phyloP scores from a whole-genome alignment of 2,888 invertebrate species.

The Priocnemis perturbator region DNA sequence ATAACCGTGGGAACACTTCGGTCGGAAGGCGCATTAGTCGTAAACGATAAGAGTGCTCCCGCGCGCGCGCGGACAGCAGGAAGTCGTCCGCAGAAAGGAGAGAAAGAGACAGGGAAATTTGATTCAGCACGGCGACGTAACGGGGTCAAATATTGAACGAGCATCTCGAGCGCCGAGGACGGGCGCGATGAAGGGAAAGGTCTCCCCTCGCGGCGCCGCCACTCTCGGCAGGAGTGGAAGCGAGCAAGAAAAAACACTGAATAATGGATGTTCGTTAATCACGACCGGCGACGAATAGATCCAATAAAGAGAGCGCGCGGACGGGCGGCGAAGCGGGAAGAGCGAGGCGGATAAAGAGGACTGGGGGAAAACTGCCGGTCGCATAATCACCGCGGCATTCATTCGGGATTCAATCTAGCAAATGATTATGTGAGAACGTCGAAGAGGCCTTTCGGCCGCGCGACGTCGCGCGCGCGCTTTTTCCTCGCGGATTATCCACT shows the following conservation, averaged over 20 bases:
- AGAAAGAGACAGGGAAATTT: too few species aligned
- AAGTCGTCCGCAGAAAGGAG: too few species aligned
- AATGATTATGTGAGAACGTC: conserved; percentile 1
- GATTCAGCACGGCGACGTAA: too few species aligned
- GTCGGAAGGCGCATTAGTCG: too few species aligned
- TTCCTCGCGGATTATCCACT: not conserved
- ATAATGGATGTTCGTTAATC: conserved; percentile 27
- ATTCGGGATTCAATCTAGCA: conserved; percentile 6
- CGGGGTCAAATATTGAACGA: too few species aligned
- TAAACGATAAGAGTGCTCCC: too few species aligned
- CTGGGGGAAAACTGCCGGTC: not conserved
- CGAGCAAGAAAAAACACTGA: conserved; percentile 19
- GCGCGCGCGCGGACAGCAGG: too few species aligned
- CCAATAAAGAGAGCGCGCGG: not conserved
- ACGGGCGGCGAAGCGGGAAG: not conserved
- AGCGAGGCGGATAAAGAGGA: not conserved
- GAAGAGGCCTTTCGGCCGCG: not conserved
- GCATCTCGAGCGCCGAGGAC: too few species aligned
- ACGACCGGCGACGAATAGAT: not conserved
- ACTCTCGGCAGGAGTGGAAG: not conserved
- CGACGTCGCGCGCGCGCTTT: not conserved
- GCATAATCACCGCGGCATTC: conserved; percentile 6
- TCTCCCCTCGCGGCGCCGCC: not conserved
- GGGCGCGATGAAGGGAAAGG: too few species aligned
- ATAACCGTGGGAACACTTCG: too few species aligned